A percentile compares a stretch with the other conserved stretches of the same genome.
phyloP scores from a whole-genome alignment of 2,113 vertebrate species.

The Jaculus jaculus region DNA sequence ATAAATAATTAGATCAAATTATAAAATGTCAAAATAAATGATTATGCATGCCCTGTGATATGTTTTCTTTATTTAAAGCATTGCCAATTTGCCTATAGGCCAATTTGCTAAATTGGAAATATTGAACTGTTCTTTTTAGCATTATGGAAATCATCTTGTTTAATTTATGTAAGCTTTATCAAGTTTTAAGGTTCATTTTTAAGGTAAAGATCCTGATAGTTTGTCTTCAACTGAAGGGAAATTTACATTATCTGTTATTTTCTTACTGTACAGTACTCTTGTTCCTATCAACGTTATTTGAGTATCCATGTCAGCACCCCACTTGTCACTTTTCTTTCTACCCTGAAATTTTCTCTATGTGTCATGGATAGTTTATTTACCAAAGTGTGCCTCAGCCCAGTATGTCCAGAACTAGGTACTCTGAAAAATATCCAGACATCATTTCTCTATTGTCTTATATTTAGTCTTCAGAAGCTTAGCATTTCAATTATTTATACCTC shows the following conservation, averaged over 20 bases:
- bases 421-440: background rate
- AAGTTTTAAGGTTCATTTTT: slow-evolving; percentile 17
- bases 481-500: background rate
- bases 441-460: background rate
- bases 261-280: background rate
- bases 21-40: slow-evolving; percentile 81
- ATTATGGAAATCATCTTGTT: slow-evolving; percentile 35
- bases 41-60: slow-evolving; percentile 69
- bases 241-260: slow-evolving; percentile 26
- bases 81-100: slow-evolving; percentile 66
- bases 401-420: background rate
- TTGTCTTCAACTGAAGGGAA: slow-evolving; percentile 39
- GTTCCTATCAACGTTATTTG: background rate
- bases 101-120: slow-evolving; percentile 63
- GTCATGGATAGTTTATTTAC: background rate
- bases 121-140: slow-evolving; percentile 38
- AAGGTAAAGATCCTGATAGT: background rate
- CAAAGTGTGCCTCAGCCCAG: background rate
- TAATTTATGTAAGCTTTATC: slow-evolving; percentile 24
- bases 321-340: background rate
- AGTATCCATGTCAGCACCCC: background rate
- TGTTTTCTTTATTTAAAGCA: slow-evolving; percentile 70
- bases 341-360: slow-evolving; percentile 5
- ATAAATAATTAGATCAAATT: slow-evolving; percentile 78
- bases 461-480: background rate